A percentile compares a stretch with the other conserved stretches of the same genome.
Conservation (phyloP, 2,888 invertebrate species). For the Thalpophila matura region DNA sequence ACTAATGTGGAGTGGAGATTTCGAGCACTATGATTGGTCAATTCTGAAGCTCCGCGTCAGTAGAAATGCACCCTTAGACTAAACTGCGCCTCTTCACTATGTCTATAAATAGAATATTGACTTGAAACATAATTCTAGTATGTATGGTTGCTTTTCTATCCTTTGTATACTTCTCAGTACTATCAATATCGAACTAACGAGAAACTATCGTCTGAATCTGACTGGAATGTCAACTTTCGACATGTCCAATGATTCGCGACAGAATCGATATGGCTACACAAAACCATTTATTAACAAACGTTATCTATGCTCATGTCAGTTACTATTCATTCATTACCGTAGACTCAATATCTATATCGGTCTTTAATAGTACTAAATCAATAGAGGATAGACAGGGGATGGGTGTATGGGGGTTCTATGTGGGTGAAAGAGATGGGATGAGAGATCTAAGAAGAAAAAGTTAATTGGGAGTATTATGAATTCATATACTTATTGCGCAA, state of each 20-base stretch:
- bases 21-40: no score
- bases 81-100: no score
- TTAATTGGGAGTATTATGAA: constrained; percentile 1
- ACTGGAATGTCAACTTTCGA: constrained; percentile 26
- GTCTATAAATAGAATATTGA: not conserved
- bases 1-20: no score
- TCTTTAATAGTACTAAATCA: constrained; percentile 40
- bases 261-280: constrained; percentile 37
- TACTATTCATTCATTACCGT: constrained; percentile 38
- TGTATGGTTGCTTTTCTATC: not conserved
- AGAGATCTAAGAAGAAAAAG: not conserved
- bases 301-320: constrained; percentile 52
- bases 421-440: not conserved
- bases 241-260: constrained; percentile 33
- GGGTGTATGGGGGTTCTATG: not conserved
- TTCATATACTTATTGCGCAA: not conserved
- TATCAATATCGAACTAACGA: not conserved
- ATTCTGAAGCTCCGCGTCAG: no score
- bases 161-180: not conserved
- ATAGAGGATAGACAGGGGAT: constrained; percentile 30
- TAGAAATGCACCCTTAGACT: no score
- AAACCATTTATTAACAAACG: constrained; percentile 40
- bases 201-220: constrained; percentile 7
- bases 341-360: constrained; percentile 20
- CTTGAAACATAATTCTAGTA: not conserved